phyloP scores from a whole-genome alignment of 2,888 invertebrate genomes.

The Cerceris rybyensis region DNA sequence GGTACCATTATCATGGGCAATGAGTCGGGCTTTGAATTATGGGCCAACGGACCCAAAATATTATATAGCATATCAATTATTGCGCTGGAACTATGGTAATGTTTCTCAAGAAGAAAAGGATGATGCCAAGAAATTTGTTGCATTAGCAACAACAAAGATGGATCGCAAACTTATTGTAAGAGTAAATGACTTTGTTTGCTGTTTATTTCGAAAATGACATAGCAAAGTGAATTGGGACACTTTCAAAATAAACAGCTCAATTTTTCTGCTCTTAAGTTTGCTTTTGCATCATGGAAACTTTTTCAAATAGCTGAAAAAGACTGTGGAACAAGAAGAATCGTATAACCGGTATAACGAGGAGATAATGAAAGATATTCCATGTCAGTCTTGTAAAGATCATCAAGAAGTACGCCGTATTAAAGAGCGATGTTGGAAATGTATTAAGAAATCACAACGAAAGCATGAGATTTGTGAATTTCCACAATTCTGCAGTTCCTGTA shows the following conservation, averaged over 20 bases:
- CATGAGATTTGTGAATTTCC: slow-evolving; percentile 22
- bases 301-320: slow-evolving; percentile 32
- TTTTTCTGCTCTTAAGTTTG: not conserved
- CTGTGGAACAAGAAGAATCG: slow-evolving; percentile 20
- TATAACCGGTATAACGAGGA: slow-evolving; percentile 20
- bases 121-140: slow-evolving; percentile 44
- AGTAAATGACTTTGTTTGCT: not conserved
- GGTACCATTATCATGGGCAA: slow-evolving; percentile 71
- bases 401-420: slow-evolving; percentile 23
- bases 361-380: slow-evolving; percentile 26
- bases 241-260: too few species aligned
- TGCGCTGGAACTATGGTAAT: slow-evolving; percentile 67
- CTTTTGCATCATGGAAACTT: not conserved
- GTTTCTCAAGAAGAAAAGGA: slow-evolving; percentile 47
- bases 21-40: slow-evolving; percentile 60
- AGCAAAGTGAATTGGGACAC: too few species aligned
- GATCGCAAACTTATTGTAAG: slow-evolving; percentile 46
- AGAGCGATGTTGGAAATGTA: slow-evolving; percentile 32
- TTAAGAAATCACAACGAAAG: slow-evolving; percentile 1
- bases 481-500: slow-evolving; percentile 13
- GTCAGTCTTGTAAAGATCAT: slow-evolving; percentile 3
- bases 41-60: slow-evolving; percentile 67
- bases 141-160: slow-evolving; percentile 47
- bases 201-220: not conserved
- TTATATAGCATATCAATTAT: slow-evolving; percentile 67